Base-by-base conservation (phyloP, 1,140 invertebrate genomes). In the Brachionus paranguensis region DNA sequence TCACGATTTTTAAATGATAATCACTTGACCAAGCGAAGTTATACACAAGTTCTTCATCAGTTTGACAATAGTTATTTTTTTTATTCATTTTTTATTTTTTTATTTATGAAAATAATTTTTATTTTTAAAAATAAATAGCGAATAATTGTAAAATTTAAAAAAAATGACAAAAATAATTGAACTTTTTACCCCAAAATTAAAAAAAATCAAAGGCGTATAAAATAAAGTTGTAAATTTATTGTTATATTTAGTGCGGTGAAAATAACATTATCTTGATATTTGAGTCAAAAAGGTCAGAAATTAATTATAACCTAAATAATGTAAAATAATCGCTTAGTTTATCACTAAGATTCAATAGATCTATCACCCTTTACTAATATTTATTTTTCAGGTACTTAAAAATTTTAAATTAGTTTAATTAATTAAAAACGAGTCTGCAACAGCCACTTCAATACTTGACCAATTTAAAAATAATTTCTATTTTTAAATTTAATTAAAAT, bases 21-120 rank as follows among this genome's bases (percentile, higher is more conserved):
- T 76, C 47, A 76, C 72, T 76, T 76, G 72, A 76, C 72, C 72
- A 76, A 76, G 72, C 72, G 27, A 27, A 76, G 7, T 76, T 50
- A 29, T 76, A 76, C 8, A 50, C 24, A 11, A 76, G 45, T 76
- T 76, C 43, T 50, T 76, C 72, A 29, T 76, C 72, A 27, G 72
- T 76, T 76, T 76, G 72, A 76, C 43, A 76, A 5, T 12, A 11
- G 17, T 53, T 47, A 29, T 76, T 24, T 53, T 7, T 76, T 12
- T 3, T 50, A n/a, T 76, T 37, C 24, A 27, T 76, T 24, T 76
- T 76, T 37, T 33, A 27, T 76, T 50, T n/a, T 50, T 37, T 76
- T 43, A 43, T 43, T n/a, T 24, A 17, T n/a, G 20, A 17, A 43
- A 74, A 17, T 37, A 37, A 37, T 29, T 37, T 24, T 27, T 29